Evolutionary conservation across 2,888 invertebrate genomes (phyloP).

Genomic region (Fragum whitleyi): DNA sequence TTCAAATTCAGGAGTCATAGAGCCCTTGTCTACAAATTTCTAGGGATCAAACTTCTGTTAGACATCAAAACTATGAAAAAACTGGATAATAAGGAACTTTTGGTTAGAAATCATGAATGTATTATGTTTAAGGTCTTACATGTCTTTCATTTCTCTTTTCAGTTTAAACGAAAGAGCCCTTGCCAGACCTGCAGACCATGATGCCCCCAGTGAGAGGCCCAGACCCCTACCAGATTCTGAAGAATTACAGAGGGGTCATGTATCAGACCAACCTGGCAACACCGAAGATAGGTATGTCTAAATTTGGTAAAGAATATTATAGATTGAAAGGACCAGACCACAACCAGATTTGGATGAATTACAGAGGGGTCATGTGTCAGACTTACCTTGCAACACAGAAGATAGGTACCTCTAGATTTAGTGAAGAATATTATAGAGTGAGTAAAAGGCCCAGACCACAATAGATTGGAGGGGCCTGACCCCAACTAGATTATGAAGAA

Average conservation of each 20-base stretch:
- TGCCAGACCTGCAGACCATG: constrained; percentile 23
- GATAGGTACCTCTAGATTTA: constrained; percentile 38
- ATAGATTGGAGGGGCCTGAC: not conserved
- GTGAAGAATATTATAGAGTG: too few relatives aligned
- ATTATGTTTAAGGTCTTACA: too few relatives aligned
- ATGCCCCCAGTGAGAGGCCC: constrained; percentile 13
- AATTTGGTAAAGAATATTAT: too few relatives aligned
- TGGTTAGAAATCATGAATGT: too few relatives aligned
- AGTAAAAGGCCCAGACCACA: not conserved
- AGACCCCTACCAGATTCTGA: constrained; percentile 35
- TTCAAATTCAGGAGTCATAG: too few relatives aligned
- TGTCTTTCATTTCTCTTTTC: constrained; percentile 15
- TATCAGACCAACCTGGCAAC: not conserved
- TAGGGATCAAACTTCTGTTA: too few relatives aligned
- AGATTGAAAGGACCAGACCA: not conserved
- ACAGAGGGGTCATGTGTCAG: constrained; percentile 40
- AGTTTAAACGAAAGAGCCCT: constrained; percentile 23
- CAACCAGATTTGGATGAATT: constrained; percentile 50
- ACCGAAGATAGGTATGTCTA: constrained; percentile 48
- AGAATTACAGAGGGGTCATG: constrained; percentile 55
- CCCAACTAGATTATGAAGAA: constrained; percentile 45
- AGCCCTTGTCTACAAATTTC: too few relatives aligned
- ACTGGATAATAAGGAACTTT: too few relatives aligned
- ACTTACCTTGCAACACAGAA: constrained; percentile 23
- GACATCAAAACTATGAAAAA: too few relatives aligned